Percentiles rank a stretch among this genome's conserved stretches.
Conservation (phyloP, 2,113 vertebrate genomes). For the Notechis scutatus region DNA sequence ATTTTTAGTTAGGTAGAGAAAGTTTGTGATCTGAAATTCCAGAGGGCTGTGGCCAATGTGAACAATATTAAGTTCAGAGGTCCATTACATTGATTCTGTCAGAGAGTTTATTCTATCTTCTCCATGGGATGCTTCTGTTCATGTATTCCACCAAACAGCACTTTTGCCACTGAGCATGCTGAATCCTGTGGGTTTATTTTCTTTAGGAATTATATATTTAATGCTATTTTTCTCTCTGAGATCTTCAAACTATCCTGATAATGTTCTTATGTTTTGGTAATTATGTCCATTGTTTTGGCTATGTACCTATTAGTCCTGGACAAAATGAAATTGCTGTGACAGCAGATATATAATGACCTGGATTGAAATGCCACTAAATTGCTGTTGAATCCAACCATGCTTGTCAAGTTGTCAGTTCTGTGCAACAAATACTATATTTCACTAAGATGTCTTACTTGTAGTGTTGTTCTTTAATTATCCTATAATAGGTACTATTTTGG, state of each 20-base stretch:
- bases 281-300: not conserved
- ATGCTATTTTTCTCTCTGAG: not conserved
- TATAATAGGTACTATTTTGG: not conserved
- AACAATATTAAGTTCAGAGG: not conserved
- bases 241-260: not conserved
- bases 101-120: not conserved
- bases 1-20: not conserved
- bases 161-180: not conserved
- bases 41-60: not conserved
- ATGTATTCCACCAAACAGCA: not conserved
- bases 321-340: not conserved
- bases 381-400: not conserved
- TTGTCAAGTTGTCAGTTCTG: not conserved
- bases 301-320: not conserved
- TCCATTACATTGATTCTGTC: not conserved
- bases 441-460: not conserved
- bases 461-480: not conserved
- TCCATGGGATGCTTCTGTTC: not conserved
- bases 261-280: not conserved
- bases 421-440: not conserved
- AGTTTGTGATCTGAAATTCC: not conserved
- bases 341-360: not conserved
- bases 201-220: not conserved
- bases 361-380: not conserved
- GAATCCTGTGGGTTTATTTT: not conserved